Percentiles rank a stretch among this genome's conserved stretches.
Evolutionary conservation across 35 echinoderm and acorn worm species (phyloP).

Genomic region (Lytechinus variegatus): DNA sequence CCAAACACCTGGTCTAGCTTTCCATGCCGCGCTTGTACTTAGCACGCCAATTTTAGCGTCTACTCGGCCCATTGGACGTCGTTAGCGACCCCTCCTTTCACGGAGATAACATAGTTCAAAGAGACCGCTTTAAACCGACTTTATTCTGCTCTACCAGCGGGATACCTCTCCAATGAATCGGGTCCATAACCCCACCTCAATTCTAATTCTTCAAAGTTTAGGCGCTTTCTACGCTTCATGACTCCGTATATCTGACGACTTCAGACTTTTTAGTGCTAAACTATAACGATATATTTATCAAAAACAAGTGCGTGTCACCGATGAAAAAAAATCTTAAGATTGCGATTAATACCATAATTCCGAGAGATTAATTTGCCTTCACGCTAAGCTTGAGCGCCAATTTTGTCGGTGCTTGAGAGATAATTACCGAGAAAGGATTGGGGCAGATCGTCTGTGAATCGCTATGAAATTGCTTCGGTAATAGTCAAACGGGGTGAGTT

Average conservation of each 20-base stretch:
- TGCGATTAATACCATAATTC: conserved; percentile 42
- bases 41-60: conserved; percentile 45
- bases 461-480: conserved; percentile 2
- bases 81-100: neutral
- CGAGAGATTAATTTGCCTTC: conserved; percentile 43
- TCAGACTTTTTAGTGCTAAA: neutral
- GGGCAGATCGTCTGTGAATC: conserved; percentile 16
- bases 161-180: conserved; percentile 28
- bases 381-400: conserved; percentile 35
- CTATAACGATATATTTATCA: neutral
- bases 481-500: conserved; percentile 8
- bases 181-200: conserved; percentile 22
- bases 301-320: conserved; percentile 19
- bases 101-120: conserved; percentile 34
- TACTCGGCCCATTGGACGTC: conserved; percentile 51
- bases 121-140: neutral
- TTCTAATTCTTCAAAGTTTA: neutral
- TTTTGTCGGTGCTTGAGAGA: conserved; percentile 30
- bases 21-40: conserved; percentile 24
- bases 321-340: neutral
- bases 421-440: conserved; percentile 32
- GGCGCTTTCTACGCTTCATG: neutral
- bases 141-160: neutral
- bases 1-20: conserved; percentile 44
- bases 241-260: neutral